phyloP scores from a whole-genome alignment of 2,888 invertebrate species.

The Synergus laeviventris region DNA sequence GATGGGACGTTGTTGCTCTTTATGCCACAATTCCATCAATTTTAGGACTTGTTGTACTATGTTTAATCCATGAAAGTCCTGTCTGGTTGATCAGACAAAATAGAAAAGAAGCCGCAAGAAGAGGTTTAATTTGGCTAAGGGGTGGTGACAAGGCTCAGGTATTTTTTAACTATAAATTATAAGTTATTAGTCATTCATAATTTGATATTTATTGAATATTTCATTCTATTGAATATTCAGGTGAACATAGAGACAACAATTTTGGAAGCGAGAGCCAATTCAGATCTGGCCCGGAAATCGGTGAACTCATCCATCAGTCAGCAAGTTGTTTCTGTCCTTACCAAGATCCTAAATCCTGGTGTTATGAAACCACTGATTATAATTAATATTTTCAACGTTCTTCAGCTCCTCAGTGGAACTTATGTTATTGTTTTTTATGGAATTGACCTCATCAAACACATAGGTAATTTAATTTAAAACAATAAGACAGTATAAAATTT shows the following conservation, averaged over 20 bases:
- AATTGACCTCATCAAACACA: constrained; percentile 83
- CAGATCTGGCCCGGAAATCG: constrained; percentile 57
- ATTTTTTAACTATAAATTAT: constrained; percentile 38
- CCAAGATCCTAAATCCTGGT: constrained; percentile 78
- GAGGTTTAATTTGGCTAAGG: constrained; percentile 80
- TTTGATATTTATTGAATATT: not conserved
- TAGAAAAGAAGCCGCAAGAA: constrained; percentile 77
- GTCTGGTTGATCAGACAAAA: constrained; percentile 84
- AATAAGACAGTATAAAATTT: not conserved
- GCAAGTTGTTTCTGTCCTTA: constrained; percentile 53
- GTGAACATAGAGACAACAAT: constrained; percentile 62
- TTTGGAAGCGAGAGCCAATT: constrained; percentile 59
- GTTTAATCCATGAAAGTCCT: constrained; percentile 85
- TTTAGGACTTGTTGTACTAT: constrained; percentile 80
- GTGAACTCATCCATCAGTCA: constrained; percentile 54
- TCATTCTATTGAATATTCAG: constrained; percentile 49
- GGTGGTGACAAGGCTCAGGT: constrained; percentile 78
- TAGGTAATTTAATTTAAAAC: constrained; percentile 66
- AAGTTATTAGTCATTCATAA: not conserved
- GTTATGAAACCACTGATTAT: constrained; percentile 85
- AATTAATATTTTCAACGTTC: constrained; percentile 84
- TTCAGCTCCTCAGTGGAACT: constrained; percentile 86
- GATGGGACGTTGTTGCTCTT: constrained; percentile 85
- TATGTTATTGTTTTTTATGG: constrained; percentile 89
- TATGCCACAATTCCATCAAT: constrained; percentile 80